phyloP scores from a whole-genome alignment of 2,888 invertebrate species.

The Himalopsyche kuldschensis region DNA sequence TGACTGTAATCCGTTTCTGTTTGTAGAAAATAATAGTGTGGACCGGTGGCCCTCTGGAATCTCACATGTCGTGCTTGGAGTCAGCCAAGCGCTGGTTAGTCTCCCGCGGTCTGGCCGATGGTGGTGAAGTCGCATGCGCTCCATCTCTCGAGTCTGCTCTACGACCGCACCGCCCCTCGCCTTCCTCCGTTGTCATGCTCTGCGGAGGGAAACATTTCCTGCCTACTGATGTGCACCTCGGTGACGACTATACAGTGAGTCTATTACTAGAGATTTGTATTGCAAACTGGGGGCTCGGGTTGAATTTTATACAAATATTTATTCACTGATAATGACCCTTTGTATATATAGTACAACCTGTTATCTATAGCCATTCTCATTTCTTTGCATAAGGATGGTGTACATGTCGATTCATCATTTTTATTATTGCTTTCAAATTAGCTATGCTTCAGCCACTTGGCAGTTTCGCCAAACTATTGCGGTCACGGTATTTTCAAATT shows the following conservation, averaged over 20 bases:
- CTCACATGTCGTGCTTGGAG: slow-evolving; percentile 13
- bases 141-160: slow-evolving; percentile 18
- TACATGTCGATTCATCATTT: too few relatives aligned
- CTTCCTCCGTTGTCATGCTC: slow-evolving; percentile 4
- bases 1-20: background rate
- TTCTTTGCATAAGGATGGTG: too few relatives aligned
- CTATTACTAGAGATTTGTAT: background rate
- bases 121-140: slow-evolving; percentile 1
- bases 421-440: too few relatives aligned
- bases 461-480: too few relatives aligned
- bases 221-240: slow-evolving; percentile 4
- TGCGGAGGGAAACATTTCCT: slow-evolving; percentile 17
- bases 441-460: too few relatives aligned
- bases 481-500: too few relatives aligned
- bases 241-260: slow-evolving; percentile 14
- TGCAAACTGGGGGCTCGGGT: too few relatives aligned
- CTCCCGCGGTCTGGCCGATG: background rate
- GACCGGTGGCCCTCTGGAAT: slow-evolving; percentile 20
- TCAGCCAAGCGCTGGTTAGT: background rate
- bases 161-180: background rate
- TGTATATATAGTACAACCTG: too few relatives aligned
- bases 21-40: slow-evolving; percentile 7
- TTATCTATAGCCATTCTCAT: too few relatives aligned
- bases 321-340: too few relatives aligned
- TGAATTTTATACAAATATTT: too few relatives aligned